These are phyloP conservation scores for Gryllus longicercus DNA, from an alignment of 2,888 invertebrate genomes.

Conservation along the genomic window DNA sequence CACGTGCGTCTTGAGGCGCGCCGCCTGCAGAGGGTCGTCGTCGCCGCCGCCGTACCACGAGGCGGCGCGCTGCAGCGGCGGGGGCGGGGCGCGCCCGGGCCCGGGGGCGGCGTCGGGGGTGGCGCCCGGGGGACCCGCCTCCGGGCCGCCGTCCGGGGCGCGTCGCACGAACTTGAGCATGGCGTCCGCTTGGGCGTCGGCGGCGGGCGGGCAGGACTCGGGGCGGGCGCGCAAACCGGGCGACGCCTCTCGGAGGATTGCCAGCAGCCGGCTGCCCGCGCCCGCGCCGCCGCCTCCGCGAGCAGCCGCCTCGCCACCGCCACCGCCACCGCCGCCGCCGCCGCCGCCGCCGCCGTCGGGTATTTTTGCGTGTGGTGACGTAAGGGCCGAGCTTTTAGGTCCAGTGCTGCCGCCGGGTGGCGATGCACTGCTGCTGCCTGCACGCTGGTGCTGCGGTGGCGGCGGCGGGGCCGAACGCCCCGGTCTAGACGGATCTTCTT, in stretches of 20 bases:
- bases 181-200: background rate
- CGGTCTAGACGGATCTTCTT: background rate
- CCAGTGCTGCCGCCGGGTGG: no score
- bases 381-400: background rate
- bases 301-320: background rate
- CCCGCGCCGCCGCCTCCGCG: background rate
- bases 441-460: no score
- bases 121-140: conserved; percentile 23
- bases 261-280: conserved; percentile 32
- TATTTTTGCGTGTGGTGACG: conserved; percentile 25
- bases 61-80: background rate
- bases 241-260: conserved; percentile 28
- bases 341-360: conserved; percentile 22
- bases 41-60: background rate
- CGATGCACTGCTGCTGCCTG: no score
- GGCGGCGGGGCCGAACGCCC: background rate
- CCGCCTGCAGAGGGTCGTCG: background rate
- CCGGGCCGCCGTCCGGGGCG: background rate
- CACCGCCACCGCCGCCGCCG: conserved; percentile 10
- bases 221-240: background rate
- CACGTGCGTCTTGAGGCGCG: conserved; percentile 45
- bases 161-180: conserved; percentile 19
- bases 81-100: background rate
- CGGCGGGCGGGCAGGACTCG: conserved; percentile 22
- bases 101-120: conserved; percentile 8